Conservation (phyloP, 2,888 invertebrate genomes). For the Brenthis ino region DNA sequence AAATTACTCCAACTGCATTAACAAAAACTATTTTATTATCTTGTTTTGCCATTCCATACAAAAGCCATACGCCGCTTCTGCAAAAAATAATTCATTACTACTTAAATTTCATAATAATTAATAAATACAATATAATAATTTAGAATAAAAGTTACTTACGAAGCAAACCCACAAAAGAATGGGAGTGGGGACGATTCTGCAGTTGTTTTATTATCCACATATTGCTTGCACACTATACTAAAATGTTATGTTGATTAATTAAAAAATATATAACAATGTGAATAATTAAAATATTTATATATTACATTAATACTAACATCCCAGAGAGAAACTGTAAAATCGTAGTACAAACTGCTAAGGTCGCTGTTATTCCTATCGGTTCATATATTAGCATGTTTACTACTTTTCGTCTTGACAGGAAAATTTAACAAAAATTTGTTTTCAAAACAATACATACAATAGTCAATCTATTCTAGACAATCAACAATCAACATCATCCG, state of each 20-base stretch:
- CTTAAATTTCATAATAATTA: not conserved
- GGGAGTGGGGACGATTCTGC: conserved; percentile 89
- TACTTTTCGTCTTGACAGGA: not conserved
- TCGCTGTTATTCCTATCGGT: conserved; percentile 55
- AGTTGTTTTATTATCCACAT: conserved; percentile 87
- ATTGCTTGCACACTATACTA: conserved; percentile 90
- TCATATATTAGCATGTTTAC: conserved; percentile 51
- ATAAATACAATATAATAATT: not conserved
- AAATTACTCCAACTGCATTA: conserved; percentile 87
- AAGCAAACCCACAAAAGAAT: conserved; percentile 89
- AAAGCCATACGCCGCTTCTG: conserved; percentile 90
- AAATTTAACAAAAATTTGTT: too few species aligned
- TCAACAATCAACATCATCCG: too few species aligned
- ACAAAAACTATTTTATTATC: conserved; percentile 88
- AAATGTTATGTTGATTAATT: conserved; percentile 42
- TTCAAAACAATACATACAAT: too few species aligned
- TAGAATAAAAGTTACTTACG: conserved; percentile 78
- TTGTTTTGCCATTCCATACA: conserved; percentile 88
- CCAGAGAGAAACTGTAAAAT: conserved; percentile 93
- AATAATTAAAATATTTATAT: conserved; percentile 1
- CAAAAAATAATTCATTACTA: conserved; percentile 45
- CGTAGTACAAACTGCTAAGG: conserved; percentile 87
- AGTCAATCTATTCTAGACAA: too few species aligned
- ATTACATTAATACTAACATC: conserved; percentile 83
- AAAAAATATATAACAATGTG: not conserved